Conservation (phyloP, 2,113 vertebrate species). For the Ranitomeya imitator region DNA sequence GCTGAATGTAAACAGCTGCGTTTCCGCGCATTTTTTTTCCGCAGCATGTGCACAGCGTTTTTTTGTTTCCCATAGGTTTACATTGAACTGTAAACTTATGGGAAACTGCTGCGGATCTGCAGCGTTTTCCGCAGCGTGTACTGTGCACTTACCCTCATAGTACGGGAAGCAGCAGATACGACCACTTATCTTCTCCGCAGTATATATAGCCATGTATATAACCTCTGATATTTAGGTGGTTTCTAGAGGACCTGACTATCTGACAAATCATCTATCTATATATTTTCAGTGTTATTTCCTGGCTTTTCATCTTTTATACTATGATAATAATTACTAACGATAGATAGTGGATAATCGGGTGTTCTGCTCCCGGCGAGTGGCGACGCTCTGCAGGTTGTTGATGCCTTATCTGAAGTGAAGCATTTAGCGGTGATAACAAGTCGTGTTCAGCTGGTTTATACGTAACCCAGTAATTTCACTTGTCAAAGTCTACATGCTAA, state of each 20-base stretch:
- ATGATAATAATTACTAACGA: neutral
- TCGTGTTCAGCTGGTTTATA: conserved; percentile 33
- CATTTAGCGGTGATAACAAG: conserved; percentile 4
- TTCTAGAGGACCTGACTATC: neutral
- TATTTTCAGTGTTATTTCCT: neutral
- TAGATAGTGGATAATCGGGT: neutral
- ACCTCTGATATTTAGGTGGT: neutral
- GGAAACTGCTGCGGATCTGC: too few species aligned
- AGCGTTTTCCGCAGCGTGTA: too few species aligned
- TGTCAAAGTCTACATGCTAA: conserved; percentile 45
- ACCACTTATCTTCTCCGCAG: neutral
- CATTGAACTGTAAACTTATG: too few species aligned
- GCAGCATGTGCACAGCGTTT: too few species aligned
- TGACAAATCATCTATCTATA: neutral
- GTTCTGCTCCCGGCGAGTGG: neutral
- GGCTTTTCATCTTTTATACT: neutral
- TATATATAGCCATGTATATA: neutral
- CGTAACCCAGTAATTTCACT: conserved; percentile 3
- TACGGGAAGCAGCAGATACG: neutral
- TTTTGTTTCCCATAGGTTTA: too few species aligned
- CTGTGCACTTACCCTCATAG: too few species aligned
- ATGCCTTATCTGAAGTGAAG: neutral
- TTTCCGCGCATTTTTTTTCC: too few species aligned
- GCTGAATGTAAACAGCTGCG: too few species aligned
- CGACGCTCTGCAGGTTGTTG: neutral